phyloP scores from a whole-genome alignment of 2,888 invertebrate genomes.

The Ceraclea dissimilis region DNA sequence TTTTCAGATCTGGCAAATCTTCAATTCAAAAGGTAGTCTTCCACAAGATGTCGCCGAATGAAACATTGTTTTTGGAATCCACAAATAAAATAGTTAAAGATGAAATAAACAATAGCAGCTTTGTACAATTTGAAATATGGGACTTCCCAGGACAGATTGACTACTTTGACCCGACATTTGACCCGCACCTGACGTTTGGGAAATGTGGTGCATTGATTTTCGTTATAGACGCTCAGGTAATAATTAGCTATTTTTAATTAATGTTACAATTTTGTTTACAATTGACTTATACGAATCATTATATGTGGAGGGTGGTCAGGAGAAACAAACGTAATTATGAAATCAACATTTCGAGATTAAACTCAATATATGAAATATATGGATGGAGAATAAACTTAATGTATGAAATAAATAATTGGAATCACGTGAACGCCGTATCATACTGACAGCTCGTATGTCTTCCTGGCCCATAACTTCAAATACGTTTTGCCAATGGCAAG shows the following conservation, averaged over 20 bases:
- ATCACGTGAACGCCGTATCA: too few species aligned
- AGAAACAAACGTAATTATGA: too few species aligned
- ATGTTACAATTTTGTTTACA: too few species aligned
- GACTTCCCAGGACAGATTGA: conserved; percentile 99
- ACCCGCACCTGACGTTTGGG: conserved; percentile 93
- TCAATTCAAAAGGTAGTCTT: conserved; percentile 99
- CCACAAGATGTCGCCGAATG: conserved; percentile 99
- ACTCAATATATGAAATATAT: too few species aligned
- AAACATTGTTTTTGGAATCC: conserved; percentile 95
- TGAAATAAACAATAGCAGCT: conserved; percentile 90
- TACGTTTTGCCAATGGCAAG: too few species aligned
- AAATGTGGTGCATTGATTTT: conserved; percentile 97
- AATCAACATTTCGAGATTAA: too few species aligned
- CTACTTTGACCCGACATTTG: conserved; percentile 93
- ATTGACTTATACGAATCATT: neutral
- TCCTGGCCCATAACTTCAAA: too few species aligned
- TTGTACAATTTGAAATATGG: conserved; percentile 99
- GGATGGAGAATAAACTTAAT: too few species aligned
- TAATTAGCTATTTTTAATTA: too few species aligned
- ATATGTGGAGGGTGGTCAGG: too few species aligned
- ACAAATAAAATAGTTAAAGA: conserved; percentile 98
- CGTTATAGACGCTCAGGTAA: conserved; percentile 94
- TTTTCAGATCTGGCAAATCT: conserved; percentile 91
- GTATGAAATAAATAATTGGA: too few species aligned
- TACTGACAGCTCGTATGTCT: too few species aligned